Conservation (phyloP, 2,888 invertebrate species). For the Nymphalis polychloros region DNA sequence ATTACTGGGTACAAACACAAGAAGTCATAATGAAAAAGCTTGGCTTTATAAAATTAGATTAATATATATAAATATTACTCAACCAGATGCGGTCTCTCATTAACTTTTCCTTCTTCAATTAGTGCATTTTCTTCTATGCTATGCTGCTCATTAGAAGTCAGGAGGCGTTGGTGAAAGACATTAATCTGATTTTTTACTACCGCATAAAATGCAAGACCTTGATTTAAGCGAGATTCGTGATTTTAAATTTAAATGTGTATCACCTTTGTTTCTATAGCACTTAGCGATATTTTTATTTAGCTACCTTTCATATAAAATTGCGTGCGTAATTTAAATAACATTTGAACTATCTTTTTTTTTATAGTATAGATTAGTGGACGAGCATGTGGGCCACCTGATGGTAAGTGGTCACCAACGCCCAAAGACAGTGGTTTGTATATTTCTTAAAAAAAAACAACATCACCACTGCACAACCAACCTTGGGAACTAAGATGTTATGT, state of each 20-base stretch:
- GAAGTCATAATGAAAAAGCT: neutral
- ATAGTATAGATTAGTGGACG: no score
- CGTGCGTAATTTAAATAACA: no score
- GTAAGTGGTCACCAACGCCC: no score
- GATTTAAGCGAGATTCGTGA: constrained; percentile 24
- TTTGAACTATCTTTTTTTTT: no score
- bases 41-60: neutral
- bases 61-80: neutral
- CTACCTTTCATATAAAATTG: neutral
- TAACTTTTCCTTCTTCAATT: constrained; percentile 23
- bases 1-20: neutral
- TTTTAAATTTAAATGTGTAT: constrained; percentile 27
- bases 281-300: constrained; percentile 1
- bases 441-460: no score
- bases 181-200: constrained; percentile 23
- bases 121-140: constrained; percentile 23
- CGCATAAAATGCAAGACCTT: constrained; percentile 30
- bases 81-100: constrained; percentile 10
- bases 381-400: no score
- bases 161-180: constrained; percentile 8
- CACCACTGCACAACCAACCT: no score
- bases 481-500: no score
- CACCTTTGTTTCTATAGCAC: constrained; percentile 9
- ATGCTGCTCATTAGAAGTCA: constrained; percentile 27
- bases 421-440: no score